phyloP scores from a whole-genome alignment of 2,113 vertebrate genomes.

The Nycticryphes semicollaris region DNA sequence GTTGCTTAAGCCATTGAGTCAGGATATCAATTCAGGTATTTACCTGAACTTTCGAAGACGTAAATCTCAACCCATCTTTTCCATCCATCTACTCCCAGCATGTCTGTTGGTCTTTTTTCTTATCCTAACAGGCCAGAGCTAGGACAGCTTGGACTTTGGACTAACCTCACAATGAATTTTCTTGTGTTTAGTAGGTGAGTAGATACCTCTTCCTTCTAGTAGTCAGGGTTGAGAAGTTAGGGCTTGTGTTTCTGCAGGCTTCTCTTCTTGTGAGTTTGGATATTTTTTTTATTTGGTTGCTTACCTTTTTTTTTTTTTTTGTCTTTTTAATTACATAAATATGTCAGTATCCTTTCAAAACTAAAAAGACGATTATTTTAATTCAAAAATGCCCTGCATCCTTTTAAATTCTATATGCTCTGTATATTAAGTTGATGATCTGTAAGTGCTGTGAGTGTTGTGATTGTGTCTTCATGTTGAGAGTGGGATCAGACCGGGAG shows the following conservation, averaged over 20 bases:
- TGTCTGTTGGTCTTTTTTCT: constrained; percentile 60
- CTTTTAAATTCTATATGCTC: neutral
- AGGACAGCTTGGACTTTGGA: constrained; percentile 50
- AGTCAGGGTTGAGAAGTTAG: constrained; percentile 28
- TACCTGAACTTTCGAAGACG: constrained; percentile 1
- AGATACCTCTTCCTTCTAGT: constrained; percentile 44
- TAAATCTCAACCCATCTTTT: neutral
- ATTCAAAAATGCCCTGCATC: neutral
- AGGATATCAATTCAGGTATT: neutral
- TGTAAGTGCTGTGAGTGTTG: neutral
- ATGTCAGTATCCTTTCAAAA: neutral
- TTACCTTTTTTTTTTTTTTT: neutral
- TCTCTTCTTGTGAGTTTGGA: neutral
- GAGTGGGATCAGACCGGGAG: neutral
- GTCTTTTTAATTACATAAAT: neutral
- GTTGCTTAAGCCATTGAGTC: neutral
- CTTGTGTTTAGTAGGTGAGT: constrained; percentile 66
- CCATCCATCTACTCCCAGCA: constrained; percentile 24
- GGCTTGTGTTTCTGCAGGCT: neutral
- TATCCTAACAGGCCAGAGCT: constrained; percentile 63
- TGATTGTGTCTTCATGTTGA: neutral
- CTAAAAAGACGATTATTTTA: neutral
- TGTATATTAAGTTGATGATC: neutral
- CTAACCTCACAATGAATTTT: constrained; percentile 61
- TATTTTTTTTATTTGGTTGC: neutral